phyloP scores from a whole-genome alignment of 30 jellyfish, hydroid and myxozoan genomes.

The Sanderia malayensis region DNA sequence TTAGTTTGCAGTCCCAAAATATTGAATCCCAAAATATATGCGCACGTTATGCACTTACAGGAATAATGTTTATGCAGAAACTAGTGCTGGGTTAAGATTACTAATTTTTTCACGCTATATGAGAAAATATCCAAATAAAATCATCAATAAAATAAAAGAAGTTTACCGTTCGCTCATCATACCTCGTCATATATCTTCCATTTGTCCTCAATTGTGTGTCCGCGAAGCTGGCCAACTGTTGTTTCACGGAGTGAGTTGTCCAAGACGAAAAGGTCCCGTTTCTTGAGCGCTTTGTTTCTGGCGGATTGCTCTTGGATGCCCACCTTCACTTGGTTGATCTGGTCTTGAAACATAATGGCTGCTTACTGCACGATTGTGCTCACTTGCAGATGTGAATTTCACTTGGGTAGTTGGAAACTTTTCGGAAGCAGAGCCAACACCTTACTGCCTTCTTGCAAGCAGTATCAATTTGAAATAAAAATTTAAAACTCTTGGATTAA shows the following conservation, averaged over 20 bases:
- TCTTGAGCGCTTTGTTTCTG: conserved; percentile 27
- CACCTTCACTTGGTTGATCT: conserved; percentile 14
- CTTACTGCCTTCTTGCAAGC: too few species aligned
- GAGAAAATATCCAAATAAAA: background rate
- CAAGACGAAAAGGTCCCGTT: conserved; percentile 57
- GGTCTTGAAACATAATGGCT: conserved; percentile 48
- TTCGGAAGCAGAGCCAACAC: too few species aligned
- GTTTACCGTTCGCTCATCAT: background rate
- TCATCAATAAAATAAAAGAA: background rate
- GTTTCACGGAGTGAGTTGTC: conserved; percentile 71
- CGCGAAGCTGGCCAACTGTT: conserved; percentile 69
- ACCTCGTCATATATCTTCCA: conserved; percentile 71
- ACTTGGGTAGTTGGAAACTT: too few species aligned
- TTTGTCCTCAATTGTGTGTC: conserved; percentile 65
- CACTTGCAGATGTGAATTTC: too few species aligned
- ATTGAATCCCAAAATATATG: too few species aligned
- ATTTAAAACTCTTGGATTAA: too few species aligned
- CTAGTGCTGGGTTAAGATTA: background rate
- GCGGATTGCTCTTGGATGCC: conserved; percentile 21
- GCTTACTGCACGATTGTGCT: too few species aligned
- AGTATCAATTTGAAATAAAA: too few species aligned
- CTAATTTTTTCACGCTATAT: background rate
- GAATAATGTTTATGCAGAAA: background rate
- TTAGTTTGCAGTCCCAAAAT: too few species aligned
- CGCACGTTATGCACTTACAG: too few species aligned